Percentiles rank a stretch among this genome's conserved stretches.
Evolutionary conservation across 2,113 vertebrate species (phyloP).

Genomic region (Meles meles): DNA sequence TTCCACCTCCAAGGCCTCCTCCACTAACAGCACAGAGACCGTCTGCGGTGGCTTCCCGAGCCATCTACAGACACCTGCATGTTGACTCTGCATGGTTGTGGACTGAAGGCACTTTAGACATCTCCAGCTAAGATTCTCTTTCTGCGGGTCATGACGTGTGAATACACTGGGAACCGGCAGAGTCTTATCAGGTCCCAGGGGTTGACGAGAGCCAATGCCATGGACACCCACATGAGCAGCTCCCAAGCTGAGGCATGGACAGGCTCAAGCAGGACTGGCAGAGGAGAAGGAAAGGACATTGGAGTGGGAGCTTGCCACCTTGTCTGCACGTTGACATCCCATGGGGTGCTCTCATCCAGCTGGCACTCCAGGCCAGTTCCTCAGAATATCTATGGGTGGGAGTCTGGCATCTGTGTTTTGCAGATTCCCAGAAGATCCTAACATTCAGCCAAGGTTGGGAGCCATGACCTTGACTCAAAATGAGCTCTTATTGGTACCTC

Average conservation of each 20-base stretch:
- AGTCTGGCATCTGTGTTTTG: background rate
- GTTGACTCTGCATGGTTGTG: background rate
- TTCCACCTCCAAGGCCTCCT: background rate
- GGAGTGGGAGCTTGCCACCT: background rate
- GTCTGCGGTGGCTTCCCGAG: background rate
- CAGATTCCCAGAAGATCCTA: background rate
- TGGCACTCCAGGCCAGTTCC: fast-evolving
- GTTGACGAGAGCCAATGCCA: no score
- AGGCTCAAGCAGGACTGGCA: background rate
- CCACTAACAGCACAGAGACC: background rate
- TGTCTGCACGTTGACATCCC: background rate
- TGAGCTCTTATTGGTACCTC: background rate
- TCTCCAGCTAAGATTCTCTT: background rate
- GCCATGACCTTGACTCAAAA: background rate
- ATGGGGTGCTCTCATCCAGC: fast-evolving
- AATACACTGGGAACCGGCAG: background rate
- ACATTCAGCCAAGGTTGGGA: background rate
- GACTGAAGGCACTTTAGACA: background rate
- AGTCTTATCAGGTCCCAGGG: background rate
- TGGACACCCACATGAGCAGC: fast-evolving
- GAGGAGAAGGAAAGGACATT: background rate
- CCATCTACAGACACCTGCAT: background rate
- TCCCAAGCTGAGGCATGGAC: background rate
- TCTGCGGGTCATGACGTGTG: background rate
- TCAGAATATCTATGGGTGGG: background rate